phyloP scores from a whole-genome alignment of 2,113 vertebrate species.

The Mustela nigripes region DNA sequence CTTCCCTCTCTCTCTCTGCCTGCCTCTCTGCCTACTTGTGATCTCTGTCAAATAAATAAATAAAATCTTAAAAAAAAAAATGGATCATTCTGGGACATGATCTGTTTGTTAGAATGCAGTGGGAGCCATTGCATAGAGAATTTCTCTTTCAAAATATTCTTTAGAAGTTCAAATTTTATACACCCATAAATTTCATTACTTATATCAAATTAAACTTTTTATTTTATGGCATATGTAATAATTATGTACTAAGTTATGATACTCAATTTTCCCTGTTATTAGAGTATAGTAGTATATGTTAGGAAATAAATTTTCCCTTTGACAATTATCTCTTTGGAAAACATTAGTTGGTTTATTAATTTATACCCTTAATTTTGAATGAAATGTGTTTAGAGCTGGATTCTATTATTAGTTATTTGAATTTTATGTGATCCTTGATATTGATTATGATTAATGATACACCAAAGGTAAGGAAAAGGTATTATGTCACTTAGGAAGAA shows the following conservation, averaged over 20 bases:
- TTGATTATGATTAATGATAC: constrained; percentile 8
- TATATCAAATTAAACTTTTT: background rate
- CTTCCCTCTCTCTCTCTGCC: no score
- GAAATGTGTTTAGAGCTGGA: background rate
- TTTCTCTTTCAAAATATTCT: background rate
- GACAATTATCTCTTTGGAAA: background rate
- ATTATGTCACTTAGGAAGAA: background rate
- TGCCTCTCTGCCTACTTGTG: no score
- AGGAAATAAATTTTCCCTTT: background rate
- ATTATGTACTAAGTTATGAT: background rate
- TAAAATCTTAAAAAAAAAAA: no score
- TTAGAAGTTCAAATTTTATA: background rate
- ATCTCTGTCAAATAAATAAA: no score
- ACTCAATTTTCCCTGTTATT: background rate
- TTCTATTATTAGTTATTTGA: background rate
- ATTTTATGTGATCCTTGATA: constrained; percentile 21
- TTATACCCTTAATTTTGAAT: background rate
- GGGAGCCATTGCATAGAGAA: background rate
- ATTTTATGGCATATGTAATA: background rate
- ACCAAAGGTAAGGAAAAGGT: background rate
- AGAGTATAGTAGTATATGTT: background rate
- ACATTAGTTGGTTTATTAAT: background rate
- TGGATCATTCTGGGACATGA: background rate
- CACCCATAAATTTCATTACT: background rate
- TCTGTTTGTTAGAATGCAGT: background rate